These are phyloP conservation scores for Hirtodrosophila duncani DNA, from an alignment of 2,888 invertebrate species.

Conservation along the genomic window DNA sequence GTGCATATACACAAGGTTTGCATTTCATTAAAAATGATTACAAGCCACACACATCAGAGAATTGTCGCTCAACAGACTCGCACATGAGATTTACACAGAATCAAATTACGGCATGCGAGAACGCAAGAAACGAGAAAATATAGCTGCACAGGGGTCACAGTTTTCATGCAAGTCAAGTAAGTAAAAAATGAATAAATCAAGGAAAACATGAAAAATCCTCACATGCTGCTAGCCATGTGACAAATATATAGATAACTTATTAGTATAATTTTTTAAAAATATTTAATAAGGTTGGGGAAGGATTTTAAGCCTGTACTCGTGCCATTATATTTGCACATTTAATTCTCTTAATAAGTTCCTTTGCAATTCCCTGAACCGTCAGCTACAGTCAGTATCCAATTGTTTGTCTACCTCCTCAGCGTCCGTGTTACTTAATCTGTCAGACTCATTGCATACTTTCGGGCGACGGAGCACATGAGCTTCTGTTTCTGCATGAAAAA, in stretches of 20 bases:
- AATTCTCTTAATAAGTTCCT: too few relatives aligned
- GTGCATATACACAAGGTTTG: constrained; percentile 48
- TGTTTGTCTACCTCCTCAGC: constrained; percentile 9
- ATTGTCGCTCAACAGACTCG: neutral
- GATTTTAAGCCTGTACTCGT: too few relatives aligned
- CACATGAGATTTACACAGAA: constrained; percentile 25
- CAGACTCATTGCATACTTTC: constrained; percentile 20
- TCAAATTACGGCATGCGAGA: constrained; percentile 1
- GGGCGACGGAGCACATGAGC: neutral
- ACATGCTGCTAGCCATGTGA: too few relatives aligned
- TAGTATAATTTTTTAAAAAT: too few relatives aligned
- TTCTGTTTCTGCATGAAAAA: constrained; percentile 27
- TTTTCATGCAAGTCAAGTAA: too few relatives aligned
- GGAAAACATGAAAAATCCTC: too few relatives aligned
- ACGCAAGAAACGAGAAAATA: neutral
- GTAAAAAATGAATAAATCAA: too few relatives aligned
- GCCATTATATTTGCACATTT: too few relatives aligned
- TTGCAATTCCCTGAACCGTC: constrained; percentile 27
- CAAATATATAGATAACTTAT: too few relatives aligned
- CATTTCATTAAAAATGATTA: constrained; percentile 52
- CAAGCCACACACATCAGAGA: constrained; percentile 13
- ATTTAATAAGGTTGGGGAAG: too few relatives aligned
- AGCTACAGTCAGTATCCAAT: constrained; percentile 3
- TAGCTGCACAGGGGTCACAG: too few relatives aligned
- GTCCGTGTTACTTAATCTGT: constrained; percentile 25